phyloP scores from a whole-genome alignment of 2,113 vertebrate genomes.

The Heterochromis multidens region DNA sequence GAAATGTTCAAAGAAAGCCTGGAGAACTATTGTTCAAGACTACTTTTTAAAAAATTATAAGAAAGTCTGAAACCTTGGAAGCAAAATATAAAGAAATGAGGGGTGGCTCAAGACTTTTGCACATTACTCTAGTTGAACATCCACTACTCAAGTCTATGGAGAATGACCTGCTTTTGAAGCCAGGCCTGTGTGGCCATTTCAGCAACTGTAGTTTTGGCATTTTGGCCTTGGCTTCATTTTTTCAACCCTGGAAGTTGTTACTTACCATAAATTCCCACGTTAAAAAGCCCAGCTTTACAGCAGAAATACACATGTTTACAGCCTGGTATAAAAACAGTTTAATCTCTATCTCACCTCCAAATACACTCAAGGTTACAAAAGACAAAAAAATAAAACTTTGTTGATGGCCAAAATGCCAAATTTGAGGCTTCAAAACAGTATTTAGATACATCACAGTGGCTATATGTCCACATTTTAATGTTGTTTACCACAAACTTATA shows the following conservation, averaged over 20 bases:
- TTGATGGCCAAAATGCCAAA: background rate
- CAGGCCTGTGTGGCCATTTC: background rate
- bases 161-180: background rate
- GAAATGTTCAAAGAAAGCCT: no score
- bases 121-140: background rate
- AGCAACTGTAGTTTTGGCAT: background rate
- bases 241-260: background rate
- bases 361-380: background rate
- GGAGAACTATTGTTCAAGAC: no score
- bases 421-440: background rate
- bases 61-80: no score
- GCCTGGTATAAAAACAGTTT: background rate
- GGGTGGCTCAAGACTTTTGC: no score
- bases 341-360: background rate
- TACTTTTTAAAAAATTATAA: no score
- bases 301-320: background rate
- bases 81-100: no score
- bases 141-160: background rate
- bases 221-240: background rate
- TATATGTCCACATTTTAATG: background rate
- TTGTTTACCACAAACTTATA: background rate
- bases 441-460: background rate
- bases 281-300: background rate
- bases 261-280: background rate
- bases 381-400: background rate